A percentile compares a stretch with the other conserved stretches of the same genome.
Conservation (phyloP, 2,888 invertebrate genomes). For the Amaurobius ferox region DNA sequence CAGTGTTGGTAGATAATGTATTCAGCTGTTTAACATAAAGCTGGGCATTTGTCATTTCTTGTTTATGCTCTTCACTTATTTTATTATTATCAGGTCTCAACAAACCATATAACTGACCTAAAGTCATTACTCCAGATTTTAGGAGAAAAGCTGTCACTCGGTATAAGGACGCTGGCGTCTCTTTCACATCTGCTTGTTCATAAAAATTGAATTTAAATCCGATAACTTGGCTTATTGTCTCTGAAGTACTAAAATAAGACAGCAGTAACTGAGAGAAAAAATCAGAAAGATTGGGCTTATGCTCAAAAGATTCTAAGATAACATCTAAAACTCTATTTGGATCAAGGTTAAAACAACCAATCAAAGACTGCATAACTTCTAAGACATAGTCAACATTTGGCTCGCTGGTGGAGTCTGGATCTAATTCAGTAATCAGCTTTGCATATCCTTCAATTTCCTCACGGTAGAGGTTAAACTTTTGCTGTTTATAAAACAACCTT, state of each 20-base stretch:
- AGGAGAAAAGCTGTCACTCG: constrained; percentile 92
- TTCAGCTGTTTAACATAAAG: constrained; percentile 91
- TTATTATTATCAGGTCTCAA: constrained; percentile 89
- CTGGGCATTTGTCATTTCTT: constrained; percentile 88
- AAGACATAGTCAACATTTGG: constrained; percentile 80
- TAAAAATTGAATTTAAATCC: constrained; percentile 91
- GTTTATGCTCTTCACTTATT: constrained; percentile 88
- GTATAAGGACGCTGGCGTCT: constrained; percentile 90
- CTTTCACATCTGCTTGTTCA: constrained; percentile 77
- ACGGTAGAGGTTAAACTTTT: constrained; percentile 98
- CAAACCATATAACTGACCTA: constrained; percentile 91
- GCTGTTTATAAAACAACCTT: constrained; percentile 98
- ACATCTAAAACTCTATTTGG: constrained; percentile 98
- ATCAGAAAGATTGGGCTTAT: constrained; percentile 79
- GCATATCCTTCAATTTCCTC: constrained; percentile 99
- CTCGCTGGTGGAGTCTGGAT: constrained; percentile 82
- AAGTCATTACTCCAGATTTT: constrained; percentile 88
- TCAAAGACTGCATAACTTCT: constrained; percentile 94
- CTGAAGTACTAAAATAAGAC: constrained; percentile 91
- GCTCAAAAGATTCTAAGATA: constrained; percentile 96
- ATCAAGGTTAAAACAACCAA: constrained; percentile 99
- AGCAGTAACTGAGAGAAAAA: constrained; percentile 91
- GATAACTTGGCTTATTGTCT: constrained; percentile 93
- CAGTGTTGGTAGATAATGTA: constrained; percentile 79
- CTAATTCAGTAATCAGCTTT: constrained; percentile 94